Evolutionary conservation across 2,113 vertebrate species (phyloP).

Genomic region (Amphilophus citrinellus): DNA sequence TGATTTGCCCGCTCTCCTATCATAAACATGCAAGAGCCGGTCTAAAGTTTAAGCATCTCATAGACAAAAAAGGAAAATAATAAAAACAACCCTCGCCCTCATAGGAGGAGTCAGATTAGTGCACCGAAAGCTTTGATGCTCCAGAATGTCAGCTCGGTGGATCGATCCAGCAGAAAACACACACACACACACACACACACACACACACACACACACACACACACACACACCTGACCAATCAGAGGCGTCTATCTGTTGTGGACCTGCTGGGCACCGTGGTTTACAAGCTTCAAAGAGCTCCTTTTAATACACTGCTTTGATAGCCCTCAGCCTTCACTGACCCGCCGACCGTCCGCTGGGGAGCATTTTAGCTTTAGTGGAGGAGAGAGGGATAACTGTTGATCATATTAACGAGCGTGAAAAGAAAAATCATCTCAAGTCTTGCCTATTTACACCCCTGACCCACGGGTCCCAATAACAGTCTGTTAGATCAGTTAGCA

Average conservation of each 20-base stretch:
- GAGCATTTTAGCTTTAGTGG: conserved; percentile 73
- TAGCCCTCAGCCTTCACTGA: conserved; percentile 81
- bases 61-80: conserved; percentile 61
- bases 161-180: conserved; percentile 87
- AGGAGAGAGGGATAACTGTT: conserved; percentile 67
- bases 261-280: conserved; percentile 86
- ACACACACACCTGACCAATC: conserved; percentile 88
- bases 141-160: conserved; percentile 89
- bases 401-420: conserved; percentile 72
- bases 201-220: conserved; percentile 53
- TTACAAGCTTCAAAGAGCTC: conserved; percentile 86
- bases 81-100: conserved; percentile 84
- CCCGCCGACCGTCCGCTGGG: conserved; percentile 65
- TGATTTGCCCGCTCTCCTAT: conserved; percentile 22
- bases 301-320: conserved; percentile 85
- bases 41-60: conserved; percentile 63
- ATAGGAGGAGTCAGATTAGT: conserved; percentile 93
- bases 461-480: neutral
- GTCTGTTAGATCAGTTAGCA: neutral
- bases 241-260: conserved; percentile 90
- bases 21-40: conserved; percentile 47
- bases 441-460: conserved; percentile 3
- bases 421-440: conserved; percentile 29
- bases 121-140: conserved; percentile 92
- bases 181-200: conserved; percentile 71